phyloP scores from a whole-genome alignment of 2,113 vertebrate genomes.

The Bos taurus region ARS-UCD2.0 NC_037351.1:15971501-15972000 shows the following conservation, averaged over 20 bases:
- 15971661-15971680: too few relatives aligned
- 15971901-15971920: neutral
- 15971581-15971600: too few relatives aligned
- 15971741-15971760: neutral
- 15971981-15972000: neutral
- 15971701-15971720: neutral
- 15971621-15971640: too few relatives aligned
- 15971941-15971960: neutral
- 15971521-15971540: too few relatives aligned
- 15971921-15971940: neutral
- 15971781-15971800: neutral
- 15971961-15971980: neutral
- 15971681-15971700: too few relatives aligned
- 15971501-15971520: too few relatives aligned
- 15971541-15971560: too few relatives aligned
- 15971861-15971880: neutral
- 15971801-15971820: neutral
- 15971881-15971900: neutral
- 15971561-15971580: too few relatives aligned
- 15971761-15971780: neutral
- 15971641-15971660: too few relatives aligned
- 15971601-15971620: too few relatives aligned
- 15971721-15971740: neutral
- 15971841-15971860: neutral
- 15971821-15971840: neutral